Evolutionary conservation across 2,888 invertebrate genomes (phyloP).

Genomic region (Rhorus exstirpatorius): DNA sequence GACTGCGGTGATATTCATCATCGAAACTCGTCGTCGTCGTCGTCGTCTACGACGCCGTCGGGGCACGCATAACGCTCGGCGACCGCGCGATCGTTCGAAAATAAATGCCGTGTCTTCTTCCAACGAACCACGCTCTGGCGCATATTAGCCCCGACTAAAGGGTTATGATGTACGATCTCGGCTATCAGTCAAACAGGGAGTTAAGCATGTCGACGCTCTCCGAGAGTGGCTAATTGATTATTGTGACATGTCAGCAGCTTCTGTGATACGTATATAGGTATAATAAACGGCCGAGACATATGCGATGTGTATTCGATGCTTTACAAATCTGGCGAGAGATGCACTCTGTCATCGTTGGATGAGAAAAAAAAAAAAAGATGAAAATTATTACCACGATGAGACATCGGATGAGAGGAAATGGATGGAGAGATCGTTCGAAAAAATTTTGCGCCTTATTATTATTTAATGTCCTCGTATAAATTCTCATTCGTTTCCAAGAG

Average conservation of each 20-base stretch:
- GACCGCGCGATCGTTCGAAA: conserved; percentile 51
- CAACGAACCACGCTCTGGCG: conserved; percentile 37
- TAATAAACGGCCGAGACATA: background rate
- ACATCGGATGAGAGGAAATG: conserved; percentile 1
- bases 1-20: conserved; percentile 66
- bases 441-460: conserved; percentile 29
- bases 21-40: conserved; percentile 57
- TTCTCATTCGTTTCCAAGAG: background rate
- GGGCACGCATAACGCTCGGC: conserved; percentile 21
- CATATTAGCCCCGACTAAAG: conserved; percentile 76
- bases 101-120: conserved; percentile 60
- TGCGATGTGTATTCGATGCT: conserved; percentile 30
- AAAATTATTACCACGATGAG: conserved; percentile 24
- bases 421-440: conserved; percentile 12
- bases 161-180: conserved; percentile 77
- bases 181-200: conserved; percentile 80
- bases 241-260: conserved; percentile 78
- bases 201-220: conserved; percentile 79
- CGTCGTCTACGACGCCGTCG: conserved; percentile 19
- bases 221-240: conserved; percentile 79
- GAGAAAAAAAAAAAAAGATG: conserved; percentile 61
- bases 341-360: conserved; percentile 27
- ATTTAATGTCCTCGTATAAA: conserved; percentile 34
- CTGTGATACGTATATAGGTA: conserved; percentile 46
- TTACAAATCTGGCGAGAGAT: conserved; percentile 38